These are phyloP conservation scores for Rallus crepitans DNA, from an alignment of 2,797 vertebrate genomes.

Conservation along the genomic window DNA sequence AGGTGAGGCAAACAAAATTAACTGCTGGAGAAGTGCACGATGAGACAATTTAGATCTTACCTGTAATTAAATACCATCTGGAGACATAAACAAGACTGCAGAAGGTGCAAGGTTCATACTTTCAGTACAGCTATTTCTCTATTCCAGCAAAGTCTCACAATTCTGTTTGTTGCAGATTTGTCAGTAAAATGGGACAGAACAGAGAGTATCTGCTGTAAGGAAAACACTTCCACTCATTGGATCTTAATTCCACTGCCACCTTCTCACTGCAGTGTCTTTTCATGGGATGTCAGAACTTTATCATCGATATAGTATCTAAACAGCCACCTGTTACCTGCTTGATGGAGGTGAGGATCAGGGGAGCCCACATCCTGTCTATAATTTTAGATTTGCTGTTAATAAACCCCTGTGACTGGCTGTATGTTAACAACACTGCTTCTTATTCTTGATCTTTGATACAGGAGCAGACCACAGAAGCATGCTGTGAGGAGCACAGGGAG, in stretches of 20 bases:
- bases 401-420: accelerated
- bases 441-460: no score
- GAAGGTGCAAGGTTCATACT: background rate
- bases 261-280: background rate
- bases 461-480: background rate
- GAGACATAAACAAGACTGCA: background rate
- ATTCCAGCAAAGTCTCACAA: background rate
- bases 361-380: background rate
- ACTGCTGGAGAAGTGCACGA: background rate
- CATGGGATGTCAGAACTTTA: no score
- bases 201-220: background rate
- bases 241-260: background rate
- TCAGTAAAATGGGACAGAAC: background rate
- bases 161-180: background rate
- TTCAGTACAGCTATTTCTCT: background rate
- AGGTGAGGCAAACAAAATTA: background rate
- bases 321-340: background rate
- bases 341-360: background rate
- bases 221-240: background rate
- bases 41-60: background rate
- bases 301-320: accelerated
- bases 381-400: background rate
- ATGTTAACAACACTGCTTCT: background rate
- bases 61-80: background rate
- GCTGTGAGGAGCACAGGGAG: background rate